phyloP scores from a whole-genome alignment of 2,797 vertebrate genomes.

The Gobio occitaniae region DNA sequence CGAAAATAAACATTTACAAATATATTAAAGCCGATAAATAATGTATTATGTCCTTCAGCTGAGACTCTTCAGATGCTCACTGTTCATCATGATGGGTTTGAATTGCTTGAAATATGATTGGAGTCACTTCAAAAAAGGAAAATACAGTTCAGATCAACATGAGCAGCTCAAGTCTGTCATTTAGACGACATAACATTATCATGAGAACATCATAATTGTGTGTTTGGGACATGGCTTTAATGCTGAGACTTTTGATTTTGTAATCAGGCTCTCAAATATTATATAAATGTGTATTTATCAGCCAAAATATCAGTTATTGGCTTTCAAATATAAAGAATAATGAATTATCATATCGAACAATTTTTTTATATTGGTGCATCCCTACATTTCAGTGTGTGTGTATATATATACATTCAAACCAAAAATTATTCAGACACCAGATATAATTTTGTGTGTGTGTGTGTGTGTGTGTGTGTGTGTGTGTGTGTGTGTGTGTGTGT shows the following conservation, averaged over 20 bases:
- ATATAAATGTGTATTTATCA: background rate
- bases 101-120: background rate
- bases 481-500: no score
- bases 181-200: background rate
- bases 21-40: background rate
- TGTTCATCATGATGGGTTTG: background rate
- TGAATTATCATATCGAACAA: background rate
- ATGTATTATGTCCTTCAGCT: background rate
- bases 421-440: no score
- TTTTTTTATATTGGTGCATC: background rate
- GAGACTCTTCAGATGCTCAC: background rate
- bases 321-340: background rate
- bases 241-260: background rate
- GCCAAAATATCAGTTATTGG: background rate
- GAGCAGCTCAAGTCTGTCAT: background rate
- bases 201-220: background rate
- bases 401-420: no score
- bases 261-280: background rate
- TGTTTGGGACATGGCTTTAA: background rate
- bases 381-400: background rate
- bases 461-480: no score
- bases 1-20: background rate
- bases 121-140: background rate
- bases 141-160: background rate
- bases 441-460: no score